A percentile compares a stretch with the other conserved stretches of the same genome.
Evolutionary conservation across 2,113 vertebrate species (phyloP).

Genomic region (Mugil cephalus): DNA sequence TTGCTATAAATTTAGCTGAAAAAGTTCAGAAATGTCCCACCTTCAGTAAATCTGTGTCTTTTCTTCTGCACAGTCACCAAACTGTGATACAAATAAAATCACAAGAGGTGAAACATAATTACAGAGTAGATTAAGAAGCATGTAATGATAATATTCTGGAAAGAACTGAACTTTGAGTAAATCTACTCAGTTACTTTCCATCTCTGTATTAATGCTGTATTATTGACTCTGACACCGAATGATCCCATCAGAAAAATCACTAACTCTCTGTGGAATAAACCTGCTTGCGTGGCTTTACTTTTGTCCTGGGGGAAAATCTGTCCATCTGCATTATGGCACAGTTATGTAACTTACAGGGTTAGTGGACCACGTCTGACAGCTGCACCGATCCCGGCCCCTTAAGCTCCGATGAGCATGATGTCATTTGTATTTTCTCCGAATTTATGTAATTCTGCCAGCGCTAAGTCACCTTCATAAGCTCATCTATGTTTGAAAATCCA

Average conservation of each 20-base stretch:
- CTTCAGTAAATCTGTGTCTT: too few relatives aligned
- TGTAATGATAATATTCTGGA: too few relatives aligned
- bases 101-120: too few relatives aligned
- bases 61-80: too few relatives aligned
- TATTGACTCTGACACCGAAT: neutral
- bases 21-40: too few relatives aligned
- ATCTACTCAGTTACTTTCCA: too few relatives aligned
- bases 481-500: constrained; percentile 1
- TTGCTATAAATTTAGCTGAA: too few relatives aligned
- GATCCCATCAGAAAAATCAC: neutral
- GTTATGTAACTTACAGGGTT: constrained; percentile 74
- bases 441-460: constrained; percentile 55
- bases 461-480: constrained; percentile 27
- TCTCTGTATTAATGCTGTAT: too few relatives aligned
- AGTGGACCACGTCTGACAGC: constrained; percentile 69
- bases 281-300: neutral
- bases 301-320: too few relatives aligned
- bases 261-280: constrained; percentile 7
- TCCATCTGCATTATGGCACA: constrained; percentile 47
- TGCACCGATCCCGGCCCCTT: constrained; percentile 18
- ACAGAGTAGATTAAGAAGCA: too few relatives aligned
- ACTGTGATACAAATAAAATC: too few relatives aligned
- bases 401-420: constrained; percentile 47
- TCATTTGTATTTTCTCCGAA: constrained; percentile 45
- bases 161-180: too few relatives aligned